Conservation (phyloP, 1,140 invertebrate genomes). For the Magallana ariakensis region DNA sequence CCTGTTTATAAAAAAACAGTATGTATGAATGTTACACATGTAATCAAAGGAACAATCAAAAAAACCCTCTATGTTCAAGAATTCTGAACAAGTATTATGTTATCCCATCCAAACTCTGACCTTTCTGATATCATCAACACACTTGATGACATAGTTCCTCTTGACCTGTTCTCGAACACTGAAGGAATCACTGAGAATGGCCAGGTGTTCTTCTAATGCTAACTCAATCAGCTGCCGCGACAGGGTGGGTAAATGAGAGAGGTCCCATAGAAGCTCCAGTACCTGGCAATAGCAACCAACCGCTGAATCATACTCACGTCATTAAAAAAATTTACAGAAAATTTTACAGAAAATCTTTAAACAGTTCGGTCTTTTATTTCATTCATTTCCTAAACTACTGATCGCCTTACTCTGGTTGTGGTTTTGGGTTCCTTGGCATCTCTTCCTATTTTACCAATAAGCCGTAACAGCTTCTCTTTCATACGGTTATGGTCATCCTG, state of each 20-base stretch:
- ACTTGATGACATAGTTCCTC: conserved; percentile 81
- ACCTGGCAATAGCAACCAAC: conserved; percentile 69
- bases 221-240: conserved; percentile 80
- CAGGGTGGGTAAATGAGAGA: conserved; percentile 80
- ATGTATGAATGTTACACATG: neutral
- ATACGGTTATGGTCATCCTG: conserved; percentile 79
- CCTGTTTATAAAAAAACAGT: conserved; percentile 65
- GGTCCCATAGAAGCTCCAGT: conserved; percentile 81
- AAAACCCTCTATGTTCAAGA: neutral
- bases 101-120: conserved; percentile 56
- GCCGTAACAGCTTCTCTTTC: conserved; percentile 80
- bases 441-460: conserved; percentile 82
- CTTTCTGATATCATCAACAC: conserved; percentile 82
- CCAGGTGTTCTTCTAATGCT: conserved; percentile 81
- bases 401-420: conserved; percentile 71
- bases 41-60: neutral
- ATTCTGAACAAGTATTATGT: neutral
- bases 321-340: no score
- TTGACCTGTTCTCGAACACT: conserved; percentile 81
- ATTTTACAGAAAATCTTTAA: no score
- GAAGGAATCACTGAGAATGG: conserved; percentile 80
- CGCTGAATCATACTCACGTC: no score
- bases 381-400: no score
- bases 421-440: conserved; percentile 79
- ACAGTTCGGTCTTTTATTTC: no score